A percentile compares a stretch with the other conserved stretches of the same genome.
Evolutionary conservation across 1,140 invertebrate genomes (phyloP).

Genomic region (Protaetia brevitarsis): DNA sequence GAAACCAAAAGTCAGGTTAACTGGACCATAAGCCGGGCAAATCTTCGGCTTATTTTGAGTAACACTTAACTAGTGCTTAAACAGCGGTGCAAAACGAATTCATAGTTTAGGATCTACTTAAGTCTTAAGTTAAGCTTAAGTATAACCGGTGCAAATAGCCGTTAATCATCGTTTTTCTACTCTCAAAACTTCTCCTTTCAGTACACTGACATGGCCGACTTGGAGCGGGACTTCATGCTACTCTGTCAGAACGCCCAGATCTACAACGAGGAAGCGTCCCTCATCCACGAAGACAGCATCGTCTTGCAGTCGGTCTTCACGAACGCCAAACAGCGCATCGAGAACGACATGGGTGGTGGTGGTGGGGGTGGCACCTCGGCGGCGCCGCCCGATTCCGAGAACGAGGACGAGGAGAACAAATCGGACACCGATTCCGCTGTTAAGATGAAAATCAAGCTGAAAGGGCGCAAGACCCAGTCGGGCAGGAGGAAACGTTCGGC

Average conservation of each 20-base stretch:
- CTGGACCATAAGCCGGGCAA: too few species aligned
- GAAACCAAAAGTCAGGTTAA: too few species aligned
- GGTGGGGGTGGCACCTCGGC: constrained; percentile 39
- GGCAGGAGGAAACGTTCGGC: constrained; percentile 61
- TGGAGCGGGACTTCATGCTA: constrained; percentile 91
- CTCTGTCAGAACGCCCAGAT: constrained; percentile 94
- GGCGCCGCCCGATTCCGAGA: constrained; percentile 48
- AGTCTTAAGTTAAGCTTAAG: too few species aligned
- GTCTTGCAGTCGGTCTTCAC: constrained; percentile 84
- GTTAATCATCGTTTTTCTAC: too few species aligned
- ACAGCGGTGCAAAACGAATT: too few species aligned
- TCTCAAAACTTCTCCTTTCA: too few species aligned
- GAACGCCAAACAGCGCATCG: constrained; percentile 68
- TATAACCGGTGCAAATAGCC: too few species aligned
- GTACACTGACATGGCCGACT: constrained; percentile 83
- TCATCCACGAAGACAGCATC: constrained; percentile 95
- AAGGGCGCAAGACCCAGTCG: constrained; percentile 48
- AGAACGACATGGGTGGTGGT: constrained; percentile 56
- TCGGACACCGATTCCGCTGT: constrained; percentile 61
- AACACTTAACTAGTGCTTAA: too few species aligned
- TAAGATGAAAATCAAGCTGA: constrained; percentile 64
- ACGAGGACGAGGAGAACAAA: constrained; percentile 50
- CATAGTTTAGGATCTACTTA: too few species aligned
- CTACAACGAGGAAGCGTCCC: constrained; percentile 93
- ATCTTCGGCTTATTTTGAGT: too few species aligned